Percentiles rank a stretch among this genome's conserved stretches.
Evolutionary conservation across 2,113 vertebrate genomes (phyloP).

Genomic region (Thamnophis sirtalis): DNA sequence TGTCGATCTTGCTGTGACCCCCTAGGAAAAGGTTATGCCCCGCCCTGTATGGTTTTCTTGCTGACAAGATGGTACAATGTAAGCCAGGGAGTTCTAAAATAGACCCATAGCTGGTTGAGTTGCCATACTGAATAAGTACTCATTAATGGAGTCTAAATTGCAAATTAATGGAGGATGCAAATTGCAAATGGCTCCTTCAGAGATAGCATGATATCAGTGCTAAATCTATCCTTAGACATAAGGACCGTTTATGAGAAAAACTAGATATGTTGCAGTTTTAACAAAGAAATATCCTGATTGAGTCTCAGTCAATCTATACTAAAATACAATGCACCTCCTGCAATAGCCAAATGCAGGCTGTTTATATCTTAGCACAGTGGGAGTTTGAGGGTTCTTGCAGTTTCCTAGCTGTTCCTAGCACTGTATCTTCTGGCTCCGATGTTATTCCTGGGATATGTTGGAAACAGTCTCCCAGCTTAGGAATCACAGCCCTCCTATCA

Average conservation of each 20-base stretch:
- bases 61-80: background rate
- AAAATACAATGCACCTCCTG: background rate
- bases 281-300: background rate
- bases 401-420: background rate
- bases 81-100: background rate
- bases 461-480: background rate
- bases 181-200: background rate
- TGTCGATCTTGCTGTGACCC: no score
- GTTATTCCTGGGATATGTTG: background rate
- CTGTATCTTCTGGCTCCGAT: background rate
- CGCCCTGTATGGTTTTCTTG: background rate
- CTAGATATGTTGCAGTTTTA: background rate
- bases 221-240: background rate
- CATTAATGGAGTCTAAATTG: background rate
- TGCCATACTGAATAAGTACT: background rate
- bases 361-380: background rate
- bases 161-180: background rate
- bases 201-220: background rate
- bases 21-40: no score
- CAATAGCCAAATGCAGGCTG: background rate
- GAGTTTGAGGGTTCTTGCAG: background rate
- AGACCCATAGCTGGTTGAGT: background rate
- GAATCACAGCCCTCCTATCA: background rate
- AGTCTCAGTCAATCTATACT: background rate
- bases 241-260: background rate